phyloP scores from a whole-genome alignment of 2,888 invertebrate genomes.

The Andrena praecox region DNA sequence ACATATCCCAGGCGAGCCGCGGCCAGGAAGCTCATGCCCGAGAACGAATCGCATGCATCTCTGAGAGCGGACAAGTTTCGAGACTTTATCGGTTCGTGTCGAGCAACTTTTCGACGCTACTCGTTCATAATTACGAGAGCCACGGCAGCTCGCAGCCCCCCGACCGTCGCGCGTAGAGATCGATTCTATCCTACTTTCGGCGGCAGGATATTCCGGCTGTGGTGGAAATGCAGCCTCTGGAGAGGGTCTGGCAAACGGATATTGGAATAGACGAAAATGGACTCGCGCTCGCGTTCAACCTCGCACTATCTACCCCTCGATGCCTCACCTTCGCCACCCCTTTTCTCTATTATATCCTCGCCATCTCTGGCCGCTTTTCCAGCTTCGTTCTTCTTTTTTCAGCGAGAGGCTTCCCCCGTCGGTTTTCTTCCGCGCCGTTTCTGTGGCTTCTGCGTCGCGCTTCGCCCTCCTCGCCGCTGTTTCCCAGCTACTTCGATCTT shows the following conservation, averaged over 20 bases:
- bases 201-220: slow-evolving; percentile 6
- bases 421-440: slow-evolving; percentile 20
- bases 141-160: slow-evolving; percentile 18
- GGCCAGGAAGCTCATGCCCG: slow-evolving; percentile 7
- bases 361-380: slow-evolving; percentile 23
- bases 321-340: slow-evolving; percentile 5
- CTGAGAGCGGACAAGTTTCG: slow-evolving; percentile 32
- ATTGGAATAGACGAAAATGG: slow-evolving; percentile 60
- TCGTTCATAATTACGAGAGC: slow-evolving; percentile 47
- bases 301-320: neutral
- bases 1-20: neutral
- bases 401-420: neutral
- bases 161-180: slow-evolving; percentile 13
- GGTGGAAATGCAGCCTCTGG: slow-evolving; percentile 5
- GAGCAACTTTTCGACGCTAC: slow-evolving; percentile 47
- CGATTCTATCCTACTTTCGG: slow-evolving; percentile 31
- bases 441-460: slow-evolving; percentile 14
- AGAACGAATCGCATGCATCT: slow-evolving; percentile 40
- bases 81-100: slow-evolving; percentile 33
- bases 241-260: slow-evolving; percentile 46
- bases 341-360: slow-evolving; percentile 33
- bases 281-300: slow-evolving; percentile 23
- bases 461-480: slow-evolving; percentile 6
- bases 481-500: slow-evolving; percentile 3
- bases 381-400: neutral